Evolutionary conservation across 1,140 invertebrate species (phyloP).

Genomic region (Drosophila subobscura): DNA sequence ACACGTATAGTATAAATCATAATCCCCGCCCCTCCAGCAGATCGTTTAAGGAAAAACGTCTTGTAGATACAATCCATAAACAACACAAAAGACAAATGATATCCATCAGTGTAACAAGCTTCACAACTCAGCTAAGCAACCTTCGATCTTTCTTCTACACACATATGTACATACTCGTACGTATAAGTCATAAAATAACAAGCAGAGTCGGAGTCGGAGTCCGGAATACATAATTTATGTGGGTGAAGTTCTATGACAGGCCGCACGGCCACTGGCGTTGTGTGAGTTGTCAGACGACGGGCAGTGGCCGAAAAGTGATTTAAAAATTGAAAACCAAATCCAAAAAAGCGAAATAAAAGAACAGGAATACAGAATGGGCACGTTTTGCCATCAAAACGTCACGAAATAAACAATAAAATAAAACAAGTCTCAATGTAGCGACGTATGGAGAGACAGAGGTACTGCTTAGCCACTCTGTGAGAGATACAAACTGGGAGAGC

Average conservation of each 20-base stretch:
- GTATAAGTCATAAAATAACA: conserved; percentile 14
- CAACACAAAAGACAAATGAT: background rate
- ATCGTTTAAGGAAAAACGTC: background rate
- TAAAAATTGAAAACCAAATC: conserved; percentile 41
- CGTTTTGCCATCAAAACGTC: conserved; percentile 44
- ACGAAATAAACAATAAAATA: conserved; percentile 36
- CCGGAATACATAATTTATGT: conserved; percentile 57
- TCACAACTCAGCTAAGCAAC: conserved; percentile 5
- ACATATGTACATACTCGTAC: too few species aligned
- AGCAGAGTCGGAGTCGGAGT: background rate
- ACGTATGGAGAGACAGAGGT: too few species aligned
- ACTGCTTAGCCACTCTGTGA: too few species aligned
- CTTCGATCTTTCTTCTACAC: background rate
- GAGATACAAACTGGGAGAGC: background rate
- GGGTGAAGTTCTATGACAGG: conserved; percentile 65
- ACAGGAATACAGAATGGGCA: conserved; percentile 35
- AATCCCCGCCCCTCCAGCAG: too few species aligned
- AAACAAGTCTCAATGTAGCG: background rate
- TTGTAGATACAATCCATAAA: background rate
- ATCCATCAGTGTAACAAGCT: conserved; percentile 6
- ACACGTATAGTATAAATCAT: too few species aligned
- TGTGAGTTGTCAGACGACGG: conserved; percentile 42
- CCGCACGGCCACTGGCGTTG: conserved; percentile 40
- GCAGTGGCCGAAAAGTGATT: conserved; percentile 59
- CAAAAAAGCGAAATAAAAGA: conserved; percentile 19